Evolutionary conservation across 2,888 invertebrate species (phyloP), one percentile per base, ranked within the genome.

Genomic region (Nowickia ferox): DNA sequence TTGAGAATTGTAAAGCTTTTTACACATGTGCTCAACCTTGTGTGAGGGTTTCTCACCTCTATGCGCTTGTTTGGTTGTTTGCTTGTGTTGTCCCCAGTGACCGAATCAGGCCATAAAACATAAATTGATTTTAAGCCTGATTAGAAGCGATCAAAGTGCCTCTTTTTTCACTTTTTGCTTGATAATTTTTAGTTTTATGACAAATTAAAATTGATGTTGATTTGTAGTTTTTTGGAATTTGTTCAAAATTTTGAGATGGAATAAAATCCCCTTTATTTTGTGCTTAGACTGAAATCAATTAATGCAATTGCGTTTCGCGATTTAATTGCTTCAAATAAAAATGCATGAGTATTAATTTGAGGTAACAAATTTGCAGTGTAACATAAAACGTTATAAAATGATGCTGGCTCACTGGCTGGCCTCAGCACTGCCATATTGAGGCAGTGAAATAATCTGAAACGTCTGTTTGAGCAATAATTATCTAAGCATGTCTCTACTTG

Each of bases 171-270:
- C 9, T 19, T 40, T 51, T 46, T 57, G 19, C 51, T 80, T 80
- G 69, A 71, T 80, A 72, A 72, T 71, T 65, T 76, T 2, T 48
- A 75, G 48, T 79, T 86, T 76, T 78, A 66, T 79, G 86, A 86
- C 86, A 86, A 86, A 86, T 86, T 86, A 76, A 83, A 82, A 83
- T 61, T 79, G 78, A 79, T 86, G 78, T 79, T 83, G 86, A 83
- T 75, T 79, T 83, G 83, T 65, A 71, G 82, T 83, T 86, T n/a
- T 86, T 79, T 40, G 63, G 65, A 38, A 59, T 79, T 83, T 76
- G 59, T 61, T 63, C 8, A 9, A 30, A 44, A 61, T n/a, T 53
- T 38, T 71, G n/a, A 15, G 42, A 13, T 48, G 44, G 22, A 66
- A 74, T 74, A 55, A 74, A 65, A 42, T 72, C 22, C 30, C 15